phyloP scores from a whole-genome alignment of 2,888 invertebrate genomes.

The Lacanobia wlatinum region DNA sequence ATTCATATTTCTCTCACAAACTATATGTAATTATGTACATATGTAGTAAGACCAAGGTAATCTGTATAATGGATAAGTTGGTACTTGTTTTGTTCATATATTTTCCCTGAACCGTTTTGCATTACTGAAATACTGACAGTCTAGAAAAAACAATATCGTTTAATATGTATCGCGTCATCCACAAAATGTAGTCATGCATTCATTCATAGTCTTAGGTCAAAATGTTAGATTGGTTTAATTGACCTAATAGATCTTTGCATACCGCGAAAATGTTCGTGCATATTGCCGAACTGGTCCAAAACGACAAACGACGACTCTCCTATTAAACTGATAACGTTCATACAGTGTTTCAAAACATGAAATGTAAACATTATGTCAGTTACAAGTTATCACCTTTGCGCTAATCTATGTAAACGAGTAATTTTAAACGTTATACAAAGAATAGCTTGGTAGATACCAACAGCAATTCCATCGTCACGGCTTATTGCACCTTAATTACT shows the following conservation, averaged over 20 bases:
- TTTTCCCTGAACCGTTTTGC: not conserved
- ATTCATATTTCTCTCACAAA: not conserved
- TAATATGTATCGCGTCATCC: not conserved
- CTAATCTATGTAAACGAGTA: slow-evolving; percentile 39
- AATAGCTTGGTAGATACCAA: not conserved
- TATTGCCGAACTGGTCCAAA: slow-evolving; percentile 16
- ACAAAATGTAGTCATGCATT: slow-evolving; percentile 18
- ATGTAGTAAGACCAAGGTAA: not conserved
- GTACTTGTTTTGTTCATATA: not conserved
- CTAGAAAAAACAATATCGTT: not conserved
- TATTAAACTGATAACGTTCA: slow-evolving; percentile 37
- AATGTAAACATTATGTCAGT: slow-evolving; percentile 47
- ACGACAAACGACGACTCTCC: slow-evolving; percentile 9
- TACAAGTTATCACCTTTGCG: slow-evolving; percentile 44
- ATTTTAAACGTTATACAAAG: slow-evolving; percentile 22
- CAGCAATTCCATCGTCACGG: slow-evolving; percentile 17
- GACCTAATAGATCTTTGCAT: slow-evolving; percentile 58
- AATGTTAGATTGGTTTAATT: slow-evolving; percentile 66
- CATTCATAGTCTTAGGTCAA: slow-evolving; percentile 42
- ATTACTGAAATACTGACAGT: not conserved
- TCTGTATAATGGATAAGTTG: not conserved
- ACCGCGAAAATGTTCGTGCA: slow-evolving; percentile 33
- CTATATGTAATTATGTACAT: not conserved
- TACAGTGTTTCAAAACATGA: slow-evolving; percentile 48
- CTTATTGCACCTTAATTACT: slow-evolving; percentile 29